Conservation (phyloP, 2,888 invertebrate genomes). For the Trichopoda pennipes region DNA sequence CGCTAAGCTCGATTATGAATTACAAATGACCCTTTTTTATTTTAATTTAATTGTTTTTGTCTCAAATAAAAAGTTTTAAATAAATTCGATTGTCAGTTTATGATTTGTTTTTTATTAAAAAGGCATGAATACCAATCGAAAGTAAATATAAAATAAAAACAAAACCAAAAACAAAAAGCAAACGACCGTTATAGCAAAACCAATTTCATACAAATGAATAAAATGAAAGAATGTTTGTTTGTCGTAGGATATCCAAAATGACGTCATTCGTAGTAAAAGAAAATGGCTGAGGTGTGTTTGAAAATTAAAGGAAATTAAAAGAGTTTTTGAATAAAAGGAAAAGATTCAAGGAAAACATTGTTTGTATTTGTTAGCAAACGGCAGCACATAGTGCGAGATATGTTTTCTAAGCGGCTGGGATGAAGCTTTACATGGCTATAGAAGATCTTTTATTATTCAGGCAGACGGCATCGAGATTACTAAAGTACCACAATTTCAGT, state of each 20-base stretch:
- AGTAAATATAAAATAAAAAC: no score
- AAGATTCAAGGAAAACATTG: no score
- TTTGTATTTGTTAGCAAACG: no score
- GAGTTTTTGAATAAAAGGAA: no score
- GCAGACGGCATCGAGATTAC: no score
- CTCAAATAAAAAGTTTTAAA: conserved; percentile 10
- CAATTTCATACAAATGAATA: neutral
- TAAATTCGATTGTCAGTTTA: conserved; percentile 20
- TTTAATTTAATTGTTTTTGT: neutral
- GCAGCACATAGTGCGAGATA: no score
- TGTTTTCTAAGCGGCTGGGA: no score
- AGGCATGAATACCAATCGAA: conserved; percentile 60
- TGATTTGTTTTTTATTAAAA: conserved; percentile 3
- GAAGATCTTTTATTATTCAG: no score
- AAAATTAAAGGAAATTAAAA: no score
- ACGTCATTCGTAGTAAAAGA: conserved; percentile 30
- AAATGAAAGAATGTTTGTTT: conserved; percentile 5
- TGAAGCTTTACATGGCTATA: no score
- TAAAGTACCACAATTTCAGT: no score
- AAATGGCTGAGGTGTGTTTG: neutral
- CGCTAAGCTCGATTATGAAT: conserved; percentile 9
- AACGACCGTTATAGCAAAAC: conserved; percentile 42
- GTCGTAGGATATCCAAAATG: conserved; percentile 32
- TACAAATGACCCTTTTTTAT: conserved; percentile 51
- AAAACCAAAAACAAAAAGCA: conserved; percentile 25